Percentiles rank a stretch among this genome's conserved stretches.
These are phyloP conservation scores for Augiades crinisus DNA, from an alignment of 2,888 invertebrate genomes.

Conservation along the genomic window DNA sequence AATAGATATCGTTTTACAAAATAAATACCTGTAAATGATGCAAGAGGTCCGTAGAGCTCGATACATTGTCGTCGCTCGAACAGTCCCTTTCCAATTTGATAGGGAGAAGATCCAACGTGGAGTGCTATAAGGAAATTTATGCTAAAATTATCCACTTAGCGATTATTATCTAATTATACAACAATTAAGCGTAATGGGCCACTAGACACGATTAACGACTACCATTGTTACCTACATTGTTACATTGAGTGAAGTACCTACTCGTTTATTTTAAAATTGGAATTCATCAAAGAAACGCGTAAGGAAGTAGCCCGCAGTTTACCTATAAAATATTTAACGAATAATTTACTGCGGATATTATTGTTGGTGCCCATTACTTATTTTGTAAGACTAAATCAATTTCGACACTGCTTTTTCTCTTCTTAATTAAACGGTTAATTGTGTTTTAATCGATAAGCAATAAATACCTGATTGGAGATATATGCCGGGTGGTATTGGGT, in stretches of 20 bases:
- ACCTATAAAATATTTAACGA: too few relatives aligned
- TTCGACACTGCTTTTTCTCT: too few relatives aligned
- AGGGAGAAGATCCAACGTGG: constrained; percentile 38
- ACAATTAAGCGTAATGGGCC: constrained; percentile 2
- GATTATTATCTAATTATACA: not conserved
- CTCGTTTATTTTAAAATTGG: too few relatives aligned
- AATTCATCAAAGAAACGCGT: not conserved
- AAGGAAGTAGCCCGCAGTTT: too few relatives aligned
- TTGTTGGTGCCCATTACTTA: too few relatives aligned
- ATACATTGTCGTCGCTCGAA: constrained; percentile 38
- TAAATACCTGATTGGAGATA: constrained; percentile 50
- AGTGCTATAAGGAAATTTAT: constrained; percentile 31
- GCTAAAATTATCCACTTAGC: not conserved
- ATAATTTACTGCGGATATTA: too few relatives aligned
- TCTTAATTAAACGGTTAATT: not conserved
- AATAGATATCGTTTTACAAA: not conserved
- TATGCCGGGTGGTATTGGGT: constrained; percentile 50
- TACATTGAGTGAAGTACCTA: too few relatives aligned
- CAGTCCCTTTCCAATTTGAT: constrained; percentile 45
- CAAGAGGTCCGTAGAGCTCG: constrained; percentile 43
- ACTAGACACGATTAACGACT: not conserved
- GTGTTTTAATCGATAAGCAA: not conserved
- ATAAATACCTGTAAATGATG: constrained; percentile 54
- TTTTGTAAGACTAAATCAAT: too few relatives aligned
- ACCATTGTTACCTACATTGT: not conserved